A percentile compares a stretch with the other conserved stretches of the same genome.
Evolutionary conservation across 2,113 vertebrate genomes (phyloP).

Genomic region (Panthera leo): DNA sequence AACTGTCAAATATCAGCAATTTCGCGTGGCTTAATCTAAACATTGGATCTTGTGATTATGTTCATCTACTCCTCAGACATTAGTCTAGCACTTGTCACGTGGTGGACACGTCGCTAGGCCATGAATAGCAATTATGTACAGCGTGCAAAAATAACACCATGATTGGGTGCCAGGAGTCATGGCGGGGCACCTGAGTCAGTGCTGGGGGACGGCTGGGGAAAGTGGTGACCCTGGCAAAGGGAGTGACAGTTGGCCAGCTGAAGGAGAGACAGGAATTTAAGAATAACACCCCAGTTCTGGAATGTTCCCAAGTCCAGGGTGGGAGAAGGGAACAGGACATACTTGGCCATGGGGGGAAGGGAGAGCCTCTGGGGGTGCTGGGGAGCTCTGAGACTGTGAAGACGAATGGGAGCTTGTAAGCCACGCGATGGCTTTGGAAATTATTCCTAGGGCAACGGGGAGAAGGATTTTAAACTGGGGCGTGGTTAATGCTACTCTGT

Average conservation of each 20-base stretch:
- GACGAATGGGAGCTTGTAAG: background rate
- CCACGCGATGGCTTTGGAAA: background rate
- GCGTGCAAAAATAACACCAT: background rate
- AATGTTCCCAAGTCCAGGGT: background rate
- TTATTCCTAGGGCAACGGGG: no score
- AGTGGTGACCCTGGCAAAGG: background rate
- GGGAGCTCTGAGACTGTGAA: background rate
- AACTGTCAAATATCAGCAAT: background rate
- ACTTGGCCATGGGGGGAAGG: background rate
- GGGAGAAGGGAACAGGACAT: background rate
- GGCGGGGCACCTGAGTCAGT: background rate
- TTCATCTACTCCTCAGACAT: background rate
- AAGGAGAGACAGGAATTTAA: background rate
- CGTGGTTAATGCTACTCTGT: fast-evolving
- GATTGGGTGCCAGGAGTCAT: fast-evolving
- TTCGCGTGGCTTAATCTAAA: background rate
- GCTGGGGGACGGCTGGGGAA: background rate
- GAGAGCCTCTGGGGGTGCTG: fast-evolving
- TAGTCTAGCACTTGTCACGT: background rate
- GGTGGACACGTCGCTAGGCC: background rate
- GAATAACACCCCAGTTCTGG: background rate
- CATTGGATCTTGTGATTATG: background rate
- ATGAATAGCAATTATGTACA: fast-evolving
- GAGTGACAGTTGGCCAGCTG: background rate
- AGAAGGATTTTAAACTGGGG: background rate